Percentiles rank a stretch among this genome's conserved stretches.
These are phyloP conservation scores for Forpus xanthops DNA, from an alignment of 2,797 vertebrate species.

Conservation along the genomic window DNA sequence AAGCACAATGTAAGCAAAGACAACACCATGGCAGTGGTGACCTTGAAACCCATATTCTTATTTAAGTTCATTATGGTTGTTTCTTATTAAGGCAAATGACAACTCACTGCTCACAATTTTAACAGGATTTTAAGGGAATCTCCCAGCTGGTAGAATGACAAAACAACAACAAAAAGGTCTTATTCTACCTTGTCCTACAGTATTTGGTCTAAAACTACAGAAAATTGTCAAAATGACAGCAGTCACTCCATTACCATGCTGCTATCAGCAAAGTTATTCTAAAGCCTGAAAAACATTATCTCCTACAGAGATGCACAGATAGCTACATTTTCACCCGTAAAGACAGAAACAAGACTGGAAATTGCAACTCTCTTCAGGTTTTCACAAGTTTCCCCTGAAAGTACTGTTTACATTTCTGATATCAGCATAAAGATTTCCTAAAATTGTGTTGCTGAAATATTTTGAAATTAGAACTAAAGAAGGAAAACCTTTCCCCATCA, in stretches of 20 bases:
- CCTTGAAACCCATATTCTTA: background rate
- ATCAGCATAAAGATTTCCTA: background rate
- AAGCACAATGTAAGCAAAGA: slow-evolving; percentile 24
- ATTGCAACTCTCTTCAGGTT: background rate
- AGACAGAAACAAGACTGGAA: background rate
- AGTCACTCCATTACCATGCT: background rate
- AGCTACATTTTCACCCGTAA: background rate
- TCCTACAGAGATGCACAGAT: background rate
- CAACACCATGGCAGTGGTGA: background rate
- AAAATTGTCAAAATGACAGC: background rate
- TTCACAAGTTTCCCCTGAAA: background rate
- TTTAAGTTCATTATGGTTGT: background rate
- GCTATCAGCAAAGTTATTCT: background rate
- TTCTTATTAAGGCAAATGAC: background rate
- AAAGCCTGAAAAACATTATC: background rate
- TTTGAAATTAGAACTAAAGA: slow-evolving; percentile 23
- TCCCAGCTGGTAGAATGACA: background rate
- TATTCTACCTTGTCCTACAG: background rate
- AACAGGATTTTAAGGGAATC: background rate
- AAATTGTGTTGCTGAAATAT: background rate
- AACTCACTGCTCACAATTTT: background rate
- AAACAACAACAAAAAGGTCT: background rate
- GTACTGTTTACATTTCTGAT: background rate
- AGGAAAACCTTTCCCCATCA: background rate
- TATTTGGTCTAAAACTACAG: background rate